These are phyloP conservation scores for Sinelater perroti DNA, from an alignment of 2,888 invertebrate species.

Conservation along the genomic window DNA sequence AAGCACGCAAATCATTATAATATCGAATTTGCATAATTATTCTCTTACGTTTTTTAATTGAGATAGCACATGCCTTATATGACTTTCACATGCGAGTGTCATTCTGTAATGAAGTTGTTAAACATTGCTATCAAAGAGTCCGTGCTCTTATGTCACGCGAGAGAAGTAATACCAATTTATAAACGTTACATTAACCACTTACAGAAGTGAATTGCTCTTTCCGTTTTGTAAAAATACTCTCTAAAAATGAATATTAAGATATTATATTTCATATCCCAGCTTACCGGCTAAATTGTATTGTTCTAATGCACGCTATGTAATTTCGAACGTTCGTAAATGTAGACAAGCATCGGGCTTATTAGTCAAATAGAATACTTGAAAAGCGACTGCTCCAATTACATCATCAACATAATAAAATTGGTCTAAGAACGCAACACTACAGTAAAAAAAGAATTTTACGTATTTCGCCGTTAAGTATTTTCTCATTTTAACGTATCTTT, in stretches of 20 bases:
- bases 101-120: constrained; percentile 54
- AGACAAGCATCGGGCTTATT: too few species aligned
- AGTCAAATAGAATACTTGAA: too few species aligned
- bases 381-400: too few species aligned
- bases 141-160: constrained; percentile 32
- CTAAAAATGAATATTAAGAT: constrained; percentile 12
- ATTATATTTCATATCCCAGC: constrained; percentile 14
- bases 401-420: too few species aligned
- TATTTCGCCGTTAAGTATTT: too few species aligned
- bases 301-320: constrained; percentile 12
- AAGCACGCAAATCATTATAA: constrained; percentile 49
- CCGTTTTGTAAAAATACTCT: constrained; percentile 11
- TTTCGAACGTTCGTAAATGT: too few species aligned
- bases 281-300: constrained; percentile 11
- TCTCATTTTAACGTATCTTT: too few species aligned
- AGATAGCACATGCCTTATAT: constrained; percentile 48
- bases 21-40: constrained; percentile 53
- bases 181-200: constrained; percentile 25
- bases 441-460: too few species aligned
- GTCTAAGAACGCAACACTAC: too few species aligned
- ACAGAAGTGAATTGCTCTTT: constrained; percentile 16
- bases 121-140: constrained; percentile 43
- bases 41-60: constrained; percentile 52
- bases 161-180: constrained; percentile 30
- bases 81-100: constrained; percentile 52